Evolutionary conservation across 2,888 invertebrate species (phyloP), one percentile per base, ranked within the genome.

Genomic region (Baronia brevicornis): DNA sequence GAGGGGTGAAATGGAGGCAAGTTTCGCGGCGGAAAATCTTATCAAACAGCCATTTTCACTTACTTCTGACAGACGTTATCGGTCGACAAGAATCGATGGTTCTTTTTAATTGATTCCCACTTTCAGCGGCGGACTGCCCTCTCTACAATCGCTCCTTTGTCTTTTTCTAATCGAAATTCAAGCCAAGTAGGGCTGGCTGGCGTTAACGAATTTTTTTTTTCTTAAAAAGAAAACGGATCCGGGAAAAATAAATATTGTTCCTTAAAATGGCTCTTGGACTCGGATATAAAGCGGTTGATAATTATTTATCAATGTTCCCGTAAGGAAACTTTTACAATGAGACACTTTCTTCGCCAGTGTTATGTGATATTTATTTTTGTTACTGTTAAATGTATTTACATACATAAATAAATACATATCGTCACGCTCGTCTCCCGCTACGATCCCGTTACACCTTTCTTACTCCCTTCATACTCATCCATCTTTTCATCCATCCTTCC

Each of bases 31-130:
- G 32, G 34, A 45, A 70, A 77, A 73, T 77, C 73, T 69, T 54
- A 54, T 52, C 54, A 36, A 41, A 43, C 70, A 41, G 46, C 54
- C 53, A 48, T 55, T 60, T 56, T 58, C 67, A 54, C 44, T 39
- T 43, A 33, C 38, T 23, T 23, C 39, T 47, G 48, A 46, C 43
- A 41, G 53, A 46, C 53, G 48, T 66, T 78, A 82, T 82, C 82
- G 70, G 39, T 28, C 28, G 36, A 39, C 41, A 40, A 55, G 58
- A 65, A 82, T 80, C 80, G 71, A 82, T 74, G 74, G 73, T 60
- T 51, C 62, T 53, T 71, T 75, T 80, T 84, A 82, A 82, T 82
- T 82, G 82, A 80, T 80, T 80, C 70, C 59, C 69, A 60, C 57
- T 67, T 60, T 54, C 56, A 59, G 42, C 39, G 37, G 34, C 40